These are phyloP conservation scores for Tanypteryx hageni DNA, from an alignment of 2,888 invertebrate genomes.

Conservation along the genomic window DNA sequence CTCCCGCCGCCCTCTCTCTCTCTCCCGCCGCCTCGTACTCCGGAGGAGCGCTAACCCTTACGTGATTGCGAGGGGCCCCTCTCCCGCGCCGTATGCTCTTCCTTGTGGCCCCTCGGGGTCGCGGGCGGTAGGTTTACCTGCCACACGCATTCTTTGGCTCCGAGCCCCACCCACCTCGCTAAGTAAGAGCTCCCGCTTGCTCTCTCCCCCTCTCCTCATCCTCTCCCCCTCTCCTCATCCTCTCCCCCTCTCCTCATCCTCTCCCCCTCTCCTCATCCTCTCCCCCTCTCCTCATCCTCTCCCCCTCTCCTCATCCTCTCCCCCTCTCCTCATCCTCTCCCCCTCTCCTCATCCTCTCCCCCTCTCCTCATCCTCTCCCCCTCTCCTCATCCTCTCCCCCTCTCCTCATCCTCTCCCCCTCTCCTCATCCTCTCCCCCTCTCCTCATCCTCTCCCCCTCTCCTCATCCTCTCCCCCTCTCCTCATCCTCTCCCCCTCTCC, in stretches of 20 bases:
- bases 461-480: background rate
- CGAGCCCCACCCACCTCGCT: no score
- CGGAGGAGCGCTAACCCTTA: constrained; percentile 18
- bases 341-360: background rate
- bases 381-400: background rate
- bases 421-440: background rate
- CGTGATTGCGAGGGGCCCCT: no score
- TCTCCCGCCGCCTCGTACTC: background rate
- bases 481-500: background rate
- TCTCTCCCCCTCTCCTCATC: background rate
- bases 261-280: background rate
- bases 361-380: background rate
- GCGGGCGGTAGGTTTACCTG: constrained; percentile 14
- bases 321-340: background rate
- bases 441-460: background rate
- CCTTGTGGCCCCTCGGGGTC: background rate
- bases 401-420: background rate
- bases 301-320: background rate
- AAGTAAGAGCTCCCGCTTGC: background rate
- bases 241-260: background rate
- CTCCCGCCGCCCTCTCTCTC: no score
- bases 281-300: background rate
- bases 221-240: background rate
- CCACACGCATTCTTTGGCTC: background rate
- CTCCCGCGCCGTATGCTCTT: no score